A percentile compares a stretch with the other conserved stretches of the same genome.
Evolutionary conservation across 2,888 invertebrate genomes (phyloP).

Genomic region (Acanthopleura granulata): DNA sequence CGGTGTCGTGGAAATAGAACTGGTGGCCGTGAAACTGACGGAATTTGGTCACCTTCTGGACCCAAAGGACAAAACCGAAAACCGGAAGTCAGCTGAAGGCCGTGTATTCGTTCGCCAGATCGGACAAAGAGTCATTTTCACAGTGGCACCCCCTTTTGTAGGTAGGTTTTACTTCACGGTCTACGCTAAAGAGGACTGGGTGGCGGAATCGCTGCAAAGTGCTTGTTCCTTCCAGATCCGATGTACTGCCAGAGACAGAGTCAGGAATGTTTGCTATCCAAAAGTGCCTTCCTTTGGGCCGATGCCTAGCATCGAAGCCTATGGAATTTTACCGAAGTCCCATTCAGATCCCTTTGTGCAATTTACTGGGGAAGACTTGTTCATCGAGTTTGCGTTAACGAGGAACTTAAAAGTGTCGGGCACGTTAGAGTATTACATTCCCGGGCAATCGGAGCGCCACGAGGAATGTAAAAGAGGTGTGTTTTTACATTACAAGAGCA

Average conservation of each 20-base stretch:
- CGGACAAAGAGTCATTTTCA: slow-evolving; percentile 49
- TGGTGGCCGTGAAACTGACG: slow-evolving; percentile 50
- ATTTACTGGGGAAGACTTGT: slow-evolving; percentile 53
- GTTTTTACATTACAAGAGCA: slow-evolving; percentile 57
- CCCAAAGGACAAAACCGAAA: slow-evolving; percentile 57
- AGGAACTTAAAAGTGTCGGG: slow-evolving; percentile 48
- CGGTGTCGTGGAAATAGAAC: slow-evolving; percentile 57
- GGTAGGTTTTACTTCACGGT: slow-evolving; percentile 70
- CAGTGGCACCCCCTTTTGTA: slow-evolving; percentile 67
- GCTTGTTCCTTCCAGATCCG: slow-evolving; percentile 63
- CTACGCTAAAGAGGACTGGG: slow-evolving; percentile 64
- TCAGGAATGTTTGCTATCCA: slow-evolving; percentile 54
- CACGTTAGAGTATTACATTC: slow-evolving; percentile 51
- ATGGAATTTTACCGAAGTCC: slow-evolving; percentile 50
- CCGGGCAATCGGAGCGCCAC: slow-evolving; percentile 45
- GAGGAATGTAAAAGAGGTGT: slow-evolving; percentile 40
- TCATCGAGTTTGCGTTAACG: slow-evolving; percentile 52
- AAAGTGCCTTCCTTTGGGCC: slow-evolving; percentile 60
- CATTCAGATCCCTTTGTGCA: slow-evolving; percentile 58
- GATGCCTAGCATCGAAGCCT: slow-evolving; percentile 49
- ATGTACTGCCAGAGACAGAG: slow-evolving; percentile 40
- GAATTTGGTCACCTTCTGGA: slow-evolving; percentile 23
- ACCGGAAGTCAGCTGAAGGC: neutral
- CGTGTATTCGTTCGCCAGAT: neutral
- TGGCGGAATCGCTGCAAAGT: slow-evolving; percentile 62